Evolutionary conservation across 53 echinoderm and acorn worm genomes (phyloP).

Genomic region (Arbacia lixula): DNA sequence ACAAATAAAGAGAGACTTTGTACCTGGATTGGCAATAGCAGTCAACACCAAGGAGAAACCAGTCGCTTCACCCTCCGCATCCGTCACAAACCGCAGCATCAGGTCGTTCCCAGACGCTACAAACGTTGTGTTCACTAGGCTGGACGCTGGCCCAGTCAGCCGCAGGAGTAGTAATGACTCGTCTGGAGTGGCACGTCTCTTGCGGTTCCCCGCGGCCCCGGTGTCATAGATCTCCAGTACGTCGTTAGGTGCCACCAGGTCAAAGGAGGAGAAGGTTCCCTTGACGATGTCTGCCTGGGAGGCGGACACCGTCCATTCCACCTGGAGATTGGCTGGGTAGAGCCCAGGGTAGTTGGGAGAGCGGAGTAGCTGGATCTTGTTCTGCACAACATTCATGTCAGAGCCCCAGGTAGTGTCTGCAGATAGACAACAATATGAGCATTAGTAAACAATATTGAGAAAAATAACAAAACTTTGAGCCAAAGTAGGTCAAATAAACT

Average conservation of each 20-base stretch:
- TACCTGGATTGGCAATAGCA: conserved; percentile 1
- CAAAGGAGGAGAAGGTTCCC: conserved; percentile 29
- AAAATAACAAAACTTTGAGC: no score
- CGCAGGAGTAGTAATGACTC: conserved; percentile 3
- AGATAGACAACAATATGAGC: no score
- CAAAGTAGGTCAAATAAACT: no score
- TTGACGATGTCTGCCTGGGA: not conserved
- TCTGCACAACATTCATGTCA: conserved; percentile 11
- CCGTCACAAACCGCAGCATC: conserved; percentile 12
- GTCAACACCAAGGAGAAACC: conserved; percentile 42
- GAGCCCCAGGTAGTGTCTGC: conserved; percentile 26
- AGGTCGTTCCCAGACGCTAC: not conserved
- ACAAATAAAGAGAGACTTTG: not conserved
- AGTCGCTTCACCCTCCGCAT: conserved; percentile 16
- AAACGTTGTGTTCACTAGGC: conserved; percentile 16
- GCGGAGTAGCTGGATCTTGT: not conserved
- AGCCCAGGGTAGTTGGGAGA: conserved; percentile 25
- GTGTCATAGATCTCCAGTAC: conserved; percentile 34
- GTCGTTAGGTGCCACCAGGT: conserved; percentile 21
- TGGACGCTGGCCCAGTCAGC: not conserved
- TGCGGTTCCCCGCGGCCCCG: not conserved
- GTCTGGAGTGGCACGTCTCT: not conserved
- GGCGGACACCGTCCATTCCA: conserved; percentile 14
- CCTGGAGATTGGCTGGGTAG: conserved; percentile 50
- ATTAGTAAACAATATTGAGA: no score